Conservation (phyloP, 2,888 invertebrate species). For the Epirrita christyi region DNA sequence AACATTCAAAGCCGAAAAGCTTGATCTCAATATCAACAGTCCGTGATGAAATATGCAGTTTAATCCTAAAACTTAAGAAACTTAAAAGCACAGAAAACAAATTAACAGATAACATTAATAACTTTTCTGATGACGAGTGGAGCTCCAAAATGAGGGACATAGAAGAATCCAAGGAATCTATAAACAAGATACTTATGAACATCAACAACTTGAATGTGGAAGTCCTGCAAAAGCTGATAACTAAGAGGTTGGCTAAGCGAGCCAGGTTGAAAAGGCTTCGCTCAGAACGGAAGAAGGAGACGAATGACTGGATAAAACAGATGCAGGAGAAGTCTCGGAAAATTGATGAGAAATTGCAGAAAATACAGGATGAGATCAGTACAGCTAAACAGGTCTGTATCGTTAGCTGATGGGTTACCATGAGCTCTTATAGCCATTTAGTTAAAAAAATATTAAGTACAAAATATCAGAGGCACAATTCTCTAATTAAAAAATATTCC, state of each 20-base stretch:
- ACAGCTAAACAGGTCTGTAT: conserved; percentile 83
- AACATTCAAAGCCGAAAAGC: conserved; percentile 18
- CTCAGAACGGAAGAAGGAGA: conserved; percentile 61
- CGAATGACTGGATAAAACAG: conserved; percentile 63
- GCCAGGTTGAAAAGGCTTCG: conserved; percentile 73
- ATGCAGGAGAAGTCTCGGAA: conserved; percentile 82
- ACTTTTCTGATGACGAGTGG: conserved; percentile 84
- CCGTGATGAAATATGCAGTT: conserved; percentile 48
- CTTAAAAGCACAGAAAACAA: conserved; percentile 62
- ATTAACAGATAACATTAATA: conserved; percentile 70
- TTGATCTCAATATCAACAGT: conserved; percentile 51
- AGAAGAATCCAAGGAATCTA: conserved; percentile 72
- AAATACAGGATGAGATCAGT: conserved; percentile 86
- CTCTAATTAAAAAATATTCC: too few relatives aligned
- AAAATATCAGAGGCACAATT: too few relatives aligned
- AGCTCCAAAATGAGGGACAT: conserved; percentile 75
- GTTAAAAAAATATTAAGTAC: too few relatives aligned
- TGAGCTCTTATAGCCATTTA: too few relatives aligned
- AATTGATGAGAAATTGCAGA: conserved; percentile 88
- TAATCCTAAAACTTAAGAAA: conserved; percentile 50
- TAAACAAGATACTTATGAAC: conserved; percentile 65
- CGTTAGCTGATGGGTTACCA: too few relatives aligned
- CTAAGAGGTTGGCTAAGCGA: conserved; percentile 76
- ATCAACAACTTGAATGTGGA: conserved; percentile 71
- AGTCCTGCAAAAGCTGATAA: conserved; percentile 67